phyloP scores from a whole-genome alignment of 2,797 vertebrate genomes.

The Spinus olivaceus region DNA sequence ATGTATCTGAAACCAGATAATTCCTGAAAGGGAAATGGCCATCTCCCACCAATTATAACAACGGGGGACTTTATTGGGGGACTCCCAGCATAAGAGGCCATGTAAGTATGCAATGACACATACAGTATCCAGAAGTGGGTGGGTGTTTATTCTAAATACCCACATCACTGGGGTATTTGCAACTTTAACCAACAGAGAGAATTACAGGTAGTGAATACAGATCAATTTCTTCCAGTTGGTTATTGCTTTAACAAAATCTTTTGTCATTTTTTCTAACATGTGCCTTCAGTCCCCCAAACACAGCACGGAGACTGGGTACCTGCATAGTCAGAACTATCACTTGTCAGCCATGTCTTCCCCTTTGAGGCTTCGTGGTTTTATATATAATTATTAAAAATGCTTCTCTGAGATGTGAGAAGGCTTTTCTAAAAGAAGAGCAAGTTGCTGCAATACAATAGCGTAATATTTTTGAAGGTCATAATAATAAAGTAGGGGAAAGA shows the following conservation, averaged over 20 bases:
- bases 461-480: constrained; percentile 45
- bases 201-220: constrained; percentile 58
- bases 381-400: constrained; percentile 18
- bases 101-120: constrained; percentile 63
- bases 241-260: constrained; percentile 53
- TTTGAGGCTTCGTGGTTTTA: constrained; percentile 12
- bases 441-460: background rate
- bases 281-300: background rate
- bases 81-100: constrained; percentile 5
- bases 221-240: constrained; percentile 40
- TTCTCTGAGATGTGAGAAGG: constrained; percentile 15
- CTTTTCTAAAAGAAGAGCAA: constrained; percentile 30
- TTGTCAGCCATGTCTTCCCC: background rate
- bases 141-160: constrained; percentile 68
- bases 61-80: background rate
- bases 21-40: constrained; percentile 53
- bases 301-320: background rate
- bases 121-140: constrained; percentile 48
- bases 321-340: constrained; percentile 25
- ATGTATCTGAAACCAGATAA: background rate
- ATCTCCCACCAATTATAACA: constrained; percentile 40
- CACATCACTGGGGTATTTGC: constrained; percentile 51
- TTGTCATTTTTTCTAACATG: constrained; percentile 11
- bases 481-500: constrained; percentile 45
- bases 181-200: constrained; percentile 48